Conservation (phyloP, 2,797 vertebrate species). For the Apodemus agrarius region DNA sequence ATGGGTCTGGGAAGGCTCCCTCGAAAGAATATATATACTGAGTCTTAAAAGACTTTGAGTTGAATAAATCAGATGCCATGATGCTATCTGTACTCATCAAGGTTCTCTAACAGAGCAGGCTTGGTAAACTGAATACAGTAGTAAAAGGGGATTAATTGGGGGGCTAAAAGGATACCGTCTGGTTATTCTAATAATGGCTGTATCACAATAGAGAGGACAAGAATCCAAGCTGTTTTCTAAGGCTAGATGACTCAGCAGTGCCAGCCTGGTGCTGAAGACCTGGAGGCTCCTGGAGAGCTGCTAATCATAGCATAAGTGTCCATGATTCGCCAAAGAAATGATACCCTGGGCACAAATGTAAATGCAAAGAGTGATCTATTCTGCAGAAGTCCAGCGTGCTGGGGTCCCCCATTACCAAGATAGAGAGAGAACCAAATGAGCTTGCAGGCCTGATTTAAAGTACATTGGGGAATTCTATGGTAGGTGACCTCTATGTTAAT, state of each 20-base stretch:
- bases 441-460: background rate
- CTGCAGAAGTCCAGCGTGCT: background rate
- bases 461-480: background rate
- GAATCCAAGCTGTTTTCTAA: background rate
- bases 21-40: background rate
- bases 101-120: background rate
- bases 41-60: background rate
- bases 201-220: background rate
- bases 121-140: background rate
- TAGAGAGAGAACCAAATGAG: background rate
- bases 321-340: background rate
- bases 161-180: background rate
- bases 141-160: background rate
- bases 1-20: background rate
- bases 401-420: background rate
- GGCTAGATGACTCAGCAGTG: background rate
- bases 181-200: background rate
- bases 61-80: background rate
- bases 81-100: background rate
- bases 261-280: background rate
- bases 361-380: background rate
- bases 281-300: background rate
- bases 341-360: background rate
- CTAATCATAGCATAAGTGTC: background rate
- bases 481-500: background rate